A percentile compares a stretch with the other conserved stretches of the same genome.
phyloP scores from a whole-genome alignment of 2,888 invertebrate genomes.

The Euspilapteryx auroguttella region DNA sequence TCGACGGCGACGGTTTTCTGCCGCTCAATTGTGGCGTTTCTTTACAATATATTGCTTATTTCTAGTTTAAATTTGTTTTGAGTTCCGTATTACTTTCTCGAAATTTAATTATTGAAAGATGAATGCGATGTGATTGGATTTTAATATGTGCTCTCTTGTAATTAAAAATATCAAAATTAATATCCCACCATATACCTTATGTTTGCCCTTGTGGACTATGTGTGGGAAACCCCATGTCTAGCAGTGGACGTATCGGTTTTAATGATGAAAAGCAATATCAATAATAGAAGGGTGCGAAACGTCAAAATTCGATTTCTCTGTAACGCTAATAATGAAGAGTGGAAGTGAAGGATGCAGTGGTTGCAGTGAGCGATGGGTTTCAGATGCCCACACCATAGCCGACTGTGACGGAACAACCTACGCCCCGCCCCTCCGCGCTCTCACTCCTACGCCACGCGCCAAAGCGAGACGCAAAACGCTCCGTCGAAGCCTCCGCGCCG shows the following conservation, averaged over 20 bases:
- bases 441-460: constrained; percentile 14
- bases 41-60: constrained; percentile 18
- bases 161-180: background rate
- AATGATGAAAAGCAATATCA: too few relatives aligned
- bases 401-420: constrained; percentile 33
- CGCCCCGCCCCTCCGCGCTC: constrained; percentile 33
- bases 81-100: too few relatives aligned
- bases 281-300: too few relatives aligned
- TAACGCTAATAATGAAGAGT: constrained; percentile 40
- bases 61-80: constrained; percentile 7
- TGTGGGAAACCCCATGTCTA: too few relatives aligned
- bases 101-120: too few relatives aligned
- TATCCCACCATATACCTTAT: too few relatives aligned
- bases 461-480: constrained; percentile 34
- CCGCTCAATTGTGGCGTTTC: constrained; percentile 20
- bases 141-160: background rate
- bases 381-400: constrained; percentile 33
- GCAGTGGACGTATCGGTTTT: too few relatives aligned
- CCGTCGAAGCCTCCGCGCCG: constrained; percentile 45
- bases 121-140: background rate
- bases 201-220: too few relatives aligned
- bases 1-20: constrained; percentile 24
- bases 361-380: constrained; percentile 21
- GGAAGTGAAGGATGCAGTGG: constrained; percentile 18
- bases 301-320: too few relatives aligned